Base-by-base conservation (phyloP, 2,113 vertebrate species). In the Sardina pilchardus region DNA sequence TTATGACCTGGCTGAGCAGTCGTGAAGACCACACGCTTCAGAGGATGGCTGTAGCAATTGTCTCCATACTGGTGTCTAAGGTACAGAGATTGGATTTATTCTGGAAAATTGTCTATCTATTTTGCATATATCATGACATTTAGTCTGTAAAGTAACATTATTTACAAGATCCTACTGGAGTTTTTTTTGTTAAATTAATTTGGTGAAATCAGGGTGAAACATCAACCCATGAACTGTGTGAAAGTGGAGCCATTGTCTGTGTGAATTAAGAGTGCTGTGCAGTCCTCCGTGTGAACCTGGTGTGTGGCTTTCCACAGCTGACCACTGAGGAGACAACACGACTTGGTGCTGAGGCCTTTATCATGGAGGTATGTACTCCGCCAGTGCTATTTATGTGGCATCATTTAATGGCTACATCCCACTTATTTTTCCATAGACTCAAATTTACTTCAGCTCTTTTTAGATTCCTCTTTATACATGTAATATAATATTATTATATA, bases 41-140 rank as follows among this genome's bases (percentile, higher is more conserved):
- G 92, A 96, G 96, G 89, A 97, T 98, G 96, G 96, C 97, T 3
- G 97, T 99, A 86, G 97, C 97, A 19, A 96, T 99, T 86, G 96
- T 99, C 92, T 97, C 97, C 85, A 95, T 98, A 91, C 94, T 99
- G 87, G 96, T 98, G 90, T 96, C 96, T 89, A 97, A 98, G 97
- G 98, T 99, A 93, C 82, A 84, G 88, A 88, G 87, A 48, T 48
- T 4, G 21, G 19, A 59, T 59, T 59, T 59, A 59, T 21, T 6
- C 8, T 7, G 47, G n/a, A 48, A 34, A 44, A 80, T 42, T 63
- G 7, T 59, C 24, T 67, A 14, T 36, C 4, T 30, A 45, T 4
- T 19, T 19, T 21, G 5, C 10, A 47, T 19, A 56, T 19, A 56
- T 56, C 17, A 56, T 56, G 17, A 56, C 19, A 4, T 56, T 21